These are phyloP conservation scores for Prorops nasuta DNA, from an alignment of 1,140 invertebrate species.

Conservation along the genomic window DNA sequence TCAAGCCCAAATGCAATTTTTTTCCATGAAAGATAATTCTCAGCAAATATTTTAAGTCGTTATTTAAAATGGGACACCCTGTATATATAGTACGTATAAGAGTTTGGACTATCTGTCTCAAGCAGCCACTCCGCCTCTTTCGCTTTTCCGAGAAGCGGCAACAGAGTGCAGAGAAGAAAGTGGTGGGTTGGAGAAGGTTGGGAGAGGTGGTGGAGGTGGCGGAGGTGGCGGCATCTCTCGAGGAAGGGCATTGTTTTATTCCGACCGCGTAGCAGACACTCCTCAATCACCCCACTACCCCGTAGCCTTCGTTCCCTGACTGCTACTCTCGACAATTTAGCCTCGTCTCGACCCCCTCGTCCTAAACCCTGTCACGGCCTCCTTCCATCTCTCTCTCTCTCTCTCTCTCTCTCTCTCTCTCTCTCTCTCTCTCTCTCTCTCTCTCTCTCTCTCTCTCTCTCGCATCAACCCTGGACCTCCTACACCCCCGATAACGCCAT, in stretches of 20 bases:
- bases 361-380: not conserved
- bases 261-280: slow-evolving; percentile 52
- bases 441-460: not conserved
- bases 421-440: not conserved
- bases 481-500: not conserved
- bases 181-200: no score
- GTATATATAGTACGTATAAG: slow-evolving; percentile 29
- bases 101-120: slow-evolving; percentile 46
- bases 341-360: slow-evolving; percentile 12
- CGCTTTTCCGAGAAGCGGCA: slow-evolving; percentile 36
- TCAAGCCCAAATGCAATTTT: no score
- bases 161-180: slow-evolving; percentile 20
- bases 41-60: no score
- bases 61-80: no score
- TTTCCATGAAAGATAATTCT: no score
- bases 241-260: slow-evolving; percentile 53
- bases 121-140: slow-evolving; percentile 50
- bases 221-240: slow-evolving; percentile 40
- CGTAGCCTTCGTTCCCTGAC: slow-evolving; percentile 12
- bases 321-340: slow-evolving; percentile 14
- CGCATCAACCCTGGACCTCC: not conserved
- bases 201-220: no score
- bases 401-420: not conserved
- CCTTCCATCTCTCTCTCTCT: slow-evolving; percentile 6
- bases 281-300: slow-evolving; percentile 37